A percentile compares a stretch with the other conserved stretches of the same genome.
These are phyloP conservation scores for Herpailurus yagouaroundi DNA, from an alignment of 2,113 vertebrate genomes.

Conservation along the genomic window DNA sequence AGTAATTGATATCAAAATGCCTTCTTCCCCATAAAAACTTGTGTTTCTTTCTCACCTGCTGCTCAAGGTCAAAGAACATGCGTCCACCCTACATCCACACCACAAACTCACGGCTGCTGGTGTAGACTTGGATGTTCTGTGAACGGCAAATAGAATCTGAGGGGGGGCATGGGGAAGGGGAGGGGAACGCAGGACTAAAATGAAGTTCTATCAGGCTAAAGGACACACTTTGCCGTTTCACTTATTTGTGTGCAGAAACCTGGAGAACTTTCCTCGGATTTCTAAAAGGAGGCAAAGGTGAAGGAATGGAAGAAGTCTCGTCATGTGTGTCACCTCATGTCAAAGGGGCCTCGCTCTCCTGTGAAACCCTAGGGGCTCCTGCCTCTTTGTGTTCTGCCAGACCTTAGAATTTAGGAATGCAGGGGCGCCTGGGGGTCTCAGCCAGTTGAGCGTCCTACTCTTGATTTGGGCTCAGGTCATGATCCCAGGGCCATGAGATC, in stretches of 20 bases:
- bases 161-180: not conserved
- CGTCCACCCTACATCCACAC: not conserved
- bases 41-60: not conserved
- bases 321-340: accelerated
- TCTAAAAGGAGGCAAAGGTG: not conserved
- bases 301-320: not conserved
- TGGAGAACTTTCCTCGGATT: not conserved
- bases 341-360: accelerated
- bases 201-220: not conserved
- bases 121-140: accelerated
- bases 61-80: not conserved
- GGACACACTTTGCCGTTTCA: not conserved
- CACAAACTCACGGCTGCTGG: not conserved
- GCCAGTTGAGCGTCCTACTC: no score
- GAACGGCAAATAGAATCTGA: not conserved
- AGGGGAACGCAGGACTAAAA: accelerated
- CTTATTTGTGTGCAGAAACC: not conserved
- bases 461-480: no score
- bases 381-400: no score
- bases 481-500: no score
- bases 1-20: not conserved
- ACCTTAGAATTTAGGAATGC: not conserved
- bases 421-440: no score
- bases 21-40: not conserved
- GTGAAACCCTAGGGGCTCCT: accelerated